A percentile compares a stretch with the other conserved stretches of the same genome.
phyloP scores from a whole-genome alignment of 2,888 invertebrate genomes.

The Torymus aiolomorphi region DNA sequence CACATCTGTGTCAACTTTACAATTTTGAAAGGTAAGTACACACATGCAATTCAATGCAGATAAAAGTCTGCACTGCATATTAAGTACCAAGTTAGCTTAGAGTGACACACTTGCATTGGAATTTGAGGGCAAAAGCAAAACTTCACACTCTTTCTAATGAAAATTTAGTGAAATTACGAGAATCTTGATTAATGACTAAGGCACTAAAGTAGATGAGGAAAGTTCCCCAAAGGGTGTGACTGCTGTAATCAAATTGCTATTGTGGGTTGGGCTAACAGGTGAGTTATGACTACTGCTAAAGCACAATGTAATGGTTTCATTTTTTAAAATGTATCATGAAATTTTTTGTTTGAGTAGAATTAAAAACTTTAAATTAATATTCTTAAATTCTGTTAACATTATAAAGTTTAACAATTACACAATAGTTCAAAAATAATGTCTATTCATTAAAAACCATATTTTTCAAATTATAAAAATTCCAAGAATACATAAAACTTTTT shows the following conservation, averaged over 20 bases:
- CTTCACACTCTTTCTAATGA: slow-evolving; percentile 11
- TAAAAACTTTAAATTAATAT: too few relatives aligned
- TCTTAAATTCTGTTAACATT: too few relatives aligned
- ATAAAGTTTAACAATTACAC: too few relatives aligned
- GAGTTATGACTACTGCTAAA: slow-evolving; percentile 31
- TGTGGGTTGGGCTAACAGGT: slow-evolving; percentile 47
- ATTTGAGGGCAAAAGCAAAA: slow-evolving; percentile 29
- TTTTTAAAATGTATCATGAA: too few relatives aligned
- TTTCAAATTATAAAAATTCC: too few relatives aligned
- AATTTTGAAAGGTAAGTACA: slow-evolving; percentile 8
- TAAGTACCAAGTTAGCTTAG: slow-evolving; percentile 11
- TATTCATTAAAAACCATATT: too few relatives aligned
- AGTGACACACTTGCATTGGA: not conserved
- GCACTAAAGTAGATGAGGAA: slow-evolving; percentile 32
- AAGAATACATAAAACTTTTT: too few relatives aligned
- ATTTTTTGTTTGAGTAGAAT: too few relatives aligned
- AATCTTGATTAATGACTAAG: slow-evolving; percentile 32
- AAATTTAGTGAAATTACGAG: slow-evolving; percentile 34
- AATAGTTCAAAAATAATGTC: too few relatives aligned
- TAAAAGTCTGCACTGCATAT: slow-evolving; percentile 37
- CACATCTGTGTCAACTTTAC: not conserved
- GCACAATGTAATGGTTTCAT: slow-evolving; percentile 4
- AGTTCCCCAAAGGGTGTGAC: slow-evolving; percentile 45
- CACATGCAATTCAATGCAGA: slow-evolving; percentile 11
- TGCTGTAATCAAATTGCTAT: slow-evolving; percentile 45